Percentiles rank a stretch among this genome's conserved stretches.
Conservation (phyloP, 2,797 vertebrate species). For the Helostoma temminkii region DNA sequence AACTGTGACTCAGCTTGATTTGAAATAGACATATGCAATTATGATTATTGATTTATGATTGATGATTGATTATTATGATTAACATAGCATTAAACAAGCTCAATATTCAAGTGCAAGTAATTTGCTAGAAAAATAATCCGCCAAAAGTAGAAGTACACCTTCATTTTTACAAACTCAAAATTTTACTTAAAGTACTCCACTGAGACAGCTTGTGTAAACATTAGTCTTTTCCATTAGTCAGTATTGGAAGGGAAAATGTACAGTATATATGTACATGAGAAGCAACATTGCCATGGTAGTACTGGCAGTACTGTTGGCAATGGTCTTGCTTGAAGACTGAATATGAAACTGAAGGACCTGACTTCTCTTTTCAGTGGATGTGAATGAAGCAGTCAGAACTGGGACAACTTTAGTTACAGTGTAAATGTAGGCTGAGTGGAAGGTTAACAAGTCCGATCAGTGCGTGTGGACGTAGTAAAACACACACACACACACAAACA, state of each 20-base stretch:
- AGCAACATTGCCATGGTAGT: neutral
- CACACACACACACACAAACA: neutral
- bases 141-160: no score
- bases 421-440: neutral
- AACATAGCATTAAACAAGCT: no score
- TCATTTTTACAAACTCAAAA: no score
- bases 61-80: no score
- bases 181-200: no score
- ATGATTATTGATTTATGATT: no score
- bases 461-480: neutral
- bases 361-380: slow-evolving; percentile 13
- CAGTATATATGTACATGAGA: neutral
- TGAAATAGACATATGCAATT: no score
- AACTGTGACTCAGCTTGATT: no score
- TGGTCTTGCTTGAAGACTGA: neutral
- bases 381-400: slow-evolving; percentile 27
- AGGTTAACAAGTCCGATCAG: slow-evolving; percentile 13
- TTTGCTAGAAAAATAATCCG: no score
- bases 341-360: slow-evolving; percentile 4
- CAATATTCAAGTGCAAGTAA: no score
- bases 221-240: no score
- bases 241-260: neutral
- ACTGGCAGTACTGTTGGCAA: neutral
- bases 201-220: no score
- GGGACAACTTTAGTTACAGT: slow-evolving; percentile 17